phyloP scores from a whole-genome alignment of 2,888 invertebrate genomes.

The Pyrgus malvae region DNA sequence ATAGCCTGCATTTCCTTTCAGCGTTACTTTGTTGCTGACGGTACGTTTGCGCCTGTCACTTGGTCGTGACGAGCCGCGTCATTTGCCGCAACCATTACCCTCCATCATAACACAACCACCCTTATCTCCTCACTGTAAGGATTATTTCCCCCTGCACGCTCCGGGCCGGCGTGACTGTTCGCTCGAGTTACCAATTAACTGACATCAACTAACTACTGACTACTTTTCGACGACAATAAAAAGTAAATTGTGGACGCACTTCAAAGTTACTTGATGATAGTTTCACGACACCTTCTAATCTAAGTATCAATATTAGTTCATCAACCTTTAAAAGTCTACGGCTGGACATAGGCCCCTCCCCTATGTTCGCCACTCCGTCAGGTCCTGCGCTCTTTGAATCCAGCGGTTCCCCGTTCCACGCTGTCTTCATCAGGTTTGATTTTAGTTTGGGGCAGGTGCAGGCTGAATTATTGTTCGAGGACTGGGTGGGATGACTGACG shows the following conservation, averaged over 20 bases:
- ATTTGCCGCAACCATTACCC: slow-evolving; percentile 41
- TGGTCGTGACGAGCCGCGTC: slow-evolving; percentile 42
- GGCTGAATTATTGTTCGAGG: too few species aligned
- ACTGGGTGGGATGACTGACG: too few species aligned
- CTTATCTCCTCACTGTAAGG: slow-evolving; percentile 22
- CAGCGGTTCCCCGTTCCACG: too few species aligned
- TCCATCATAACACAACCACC: slow-evolving; percentile 11
- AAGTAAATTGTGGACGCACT: slow-evolving; percentile 18
- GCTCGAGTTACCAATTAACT: slow-evolving; percentile 54
- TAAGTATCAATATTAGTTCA: too few species aligned
- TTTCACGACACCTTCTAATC: background rate
- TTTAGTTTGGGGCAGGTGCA: too few species aligned
- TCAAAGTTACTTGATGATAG: slow-evolving; percentile 1
- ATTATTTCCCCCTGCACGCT: slow-evolving; percentile 23
- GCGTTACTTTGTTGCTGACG: slow-evolving; percentile 17
- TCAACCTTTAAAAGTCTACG: too few species aligned
- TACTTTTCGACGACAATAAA: slow-evolving; percentile 42
- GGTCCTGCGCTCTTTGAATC: too few species aligned
- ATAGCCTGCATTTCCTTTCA: slow-evolving; percentile 9
- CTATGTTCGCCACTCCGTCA: too few species aligned
- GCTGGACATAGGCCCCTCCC: too few species aligned
- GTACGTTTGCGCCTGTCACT: slow-evolving; percentile 36
- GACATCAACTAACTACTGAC: slow-evolving; percentile 48
- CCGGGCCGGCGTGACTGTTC: slow-evolving; percentile 45
- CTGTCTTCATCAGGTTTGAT: too few species aligned